Conservation (phyloP, 2,888 invertebrate genomes). For the Monochamus alternatus region DNA sequence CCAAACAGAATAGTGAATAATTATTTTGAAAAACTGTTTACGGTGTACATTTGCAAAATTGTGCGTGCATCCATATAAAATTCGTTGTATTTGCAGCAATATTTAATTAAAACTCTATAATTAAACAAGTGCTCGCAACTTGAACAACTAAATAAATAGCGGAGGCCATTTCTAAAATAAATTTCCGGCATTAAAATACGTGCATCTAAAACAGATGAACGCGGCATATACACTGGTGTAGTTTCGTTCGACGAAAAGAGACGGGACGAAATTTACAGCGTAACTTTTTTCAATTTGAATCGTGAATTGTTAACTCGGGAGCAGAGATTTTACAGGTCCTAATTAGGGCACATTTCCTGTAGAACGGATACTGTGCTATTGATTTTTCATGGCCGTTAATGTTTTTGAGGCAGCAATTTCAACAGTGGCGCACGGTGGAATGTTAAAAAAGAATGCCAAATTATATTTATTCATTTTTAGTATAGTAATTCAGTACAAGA, state of each 20-base stretch:
- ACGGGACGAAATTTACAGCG: neutral
- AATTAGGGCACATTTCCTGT: neutral
- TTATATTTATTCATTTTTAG: too few relatives aligned
- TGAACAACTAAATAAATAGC: constrained; percentile 33
- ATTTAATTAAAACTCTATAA: constrained; percentile 45
- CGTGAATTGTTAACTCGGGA: neutral
- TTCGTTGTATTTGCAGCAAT: constrained; percentile 34
- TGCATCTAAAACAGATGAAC: constrained; percentile 13
- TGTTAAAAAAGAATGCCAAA: too few relatives aligned
- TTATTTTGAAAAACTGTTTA: too few relatives aligned
- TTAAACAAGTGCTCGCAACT: constrained; percentile 35
- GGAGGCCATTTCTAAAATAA: constrained; percentile 27
- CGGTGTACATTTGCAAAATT: constrained; percentile 9
- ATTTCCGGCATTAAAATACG: constrained; percentile 30
- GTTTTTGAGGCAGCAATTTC: too few relatives aligned
- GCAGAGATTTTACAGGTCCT: neutral
- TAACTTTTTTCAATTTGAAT: neutral
- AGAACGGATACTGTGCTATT: neutral
- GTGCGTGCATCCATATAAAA: constrained; percentile 10
- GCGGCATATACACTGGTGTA: neutral
- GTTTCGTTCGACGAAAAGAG: neutral
- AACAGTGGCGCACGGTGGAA: too few relatives aligned
- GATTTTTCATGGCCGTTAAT: too few relatives aligned
- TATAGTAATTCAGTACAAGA: too few relatives aligned
- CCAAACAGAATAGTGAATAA: too few relatives aligned